Base-by-base conservation (phyloP, 2,113 vertebrate genomes). In the Xiphophorus maculatus region DNA sequence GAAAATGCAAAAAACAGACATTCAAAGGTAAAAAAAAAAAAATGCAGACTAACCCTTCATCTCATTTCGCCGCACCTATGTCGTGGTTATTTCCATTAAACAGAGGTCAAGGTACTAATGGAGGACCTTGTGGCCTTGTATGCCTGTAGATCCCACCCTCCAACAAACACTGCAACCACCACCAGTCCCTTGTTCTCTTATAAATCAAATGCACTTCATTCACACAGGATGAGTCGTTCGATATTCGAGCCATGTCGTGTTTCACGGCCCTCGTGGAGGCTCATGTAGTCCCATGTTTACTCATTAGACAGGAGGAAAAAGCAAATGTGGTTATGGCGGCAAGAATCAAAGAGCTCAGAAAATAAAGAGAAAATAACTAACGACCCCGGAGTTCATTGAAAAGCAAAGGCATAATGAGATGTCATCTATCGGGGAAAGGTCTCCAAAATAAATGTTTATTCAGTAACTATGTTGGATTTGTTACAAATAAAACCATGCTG, bases 101-200 rank as follows among this genome's bases (percentile, higher is more conserved):
- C 92, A 92, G 89, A 85, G 95, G 94, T 95, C 94, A 95, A 89
- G 84, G 87, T 91, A 93, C 93, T 94, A 95, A 95, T 94, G 94
- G 92, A 90, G 84, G 90, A 94, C 93, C 94, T 92, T 74, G 61
- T 94, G 93, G 90, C 94, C 94, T 92, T 92, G 88, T 88, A 81
- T 82, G 88, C 88, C 90, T 92, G 83, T 87, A 85, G 93, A 93
- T 94, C 93, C 93, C 87, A 87, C 76, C 81, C 66, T 82, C 80
- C 86, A 80, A 27, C 77, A 44, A 40, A 67, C 58, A 74, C 80
- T 74, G 51, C 70, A 81, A 82, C 84, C 81, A 42, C 74, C 61
- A 73, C 73, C 70, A 54, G 30, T 73, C 67, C 87, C 87, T 76
- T 40, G 74, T 63, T 89, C 86, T 89, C 82, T 90, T 93, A 94